Evolutionary conservation across 1,140 invertebrate genomes (phyloP).

Genomic region (Anoplophora glabripennis): DNA sequence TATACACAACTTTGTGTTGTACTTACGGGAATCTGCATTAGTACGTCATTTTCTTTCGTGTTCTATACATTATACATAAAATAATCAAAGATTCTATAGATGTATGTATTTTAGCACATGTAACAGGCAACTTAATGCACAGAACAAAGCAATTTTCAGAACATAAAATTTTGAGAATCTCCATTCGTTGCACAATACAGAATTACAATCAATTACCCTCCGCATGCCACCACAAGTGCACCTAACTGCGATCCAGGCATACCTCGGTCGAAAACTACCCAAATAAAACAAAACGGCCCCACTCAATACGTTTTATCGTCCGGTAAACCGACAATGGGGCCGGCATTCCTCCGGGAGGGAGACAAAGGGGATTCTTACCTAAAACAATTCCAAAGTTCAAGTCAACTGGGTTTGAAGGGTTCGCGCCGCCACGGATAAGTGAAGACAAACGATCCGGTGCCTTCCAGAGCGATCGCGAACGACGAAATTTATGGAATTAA

Average conservation of each 20-base stretch:
- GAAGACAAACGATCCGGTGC: slow-evolving; percentile 12
- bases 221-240: not conserved
- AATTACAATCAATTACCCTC: no score
- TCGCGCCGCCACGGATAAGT: not conserved
- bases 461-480: slow-evolving; percentile 10
- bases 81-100: no score
- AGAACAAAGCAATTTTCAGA: no score
- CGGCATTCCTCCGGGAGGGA: no score
- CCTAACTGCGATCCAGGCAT: not conserved
- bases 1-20: no score
- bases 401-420: slow-evolving; percentile 12
- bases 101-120: no score
- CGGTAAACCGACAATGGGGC: not conserved
- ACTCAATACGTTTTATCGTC: not conserved
- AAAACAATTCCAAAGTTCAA: slow-evolving; percentile 14
- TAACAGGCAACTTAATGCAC: no score
- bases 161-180: no score
- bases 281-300: slow-evolving; percentile 2
- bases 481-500: slow-evolving; percentile 33
- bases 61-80: no score
- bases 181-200: no score
- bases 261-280: not conserved
- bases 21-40: no score
- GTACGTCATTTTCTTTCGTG: no score
- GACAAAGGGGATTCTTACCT: slow-evolving; percentile 8